These are phyloP conservation scores for Triplophysa bombifrons DNA, from an alignment of 2,797 vertebrate species.

Conservation along the genomic window DNA sequence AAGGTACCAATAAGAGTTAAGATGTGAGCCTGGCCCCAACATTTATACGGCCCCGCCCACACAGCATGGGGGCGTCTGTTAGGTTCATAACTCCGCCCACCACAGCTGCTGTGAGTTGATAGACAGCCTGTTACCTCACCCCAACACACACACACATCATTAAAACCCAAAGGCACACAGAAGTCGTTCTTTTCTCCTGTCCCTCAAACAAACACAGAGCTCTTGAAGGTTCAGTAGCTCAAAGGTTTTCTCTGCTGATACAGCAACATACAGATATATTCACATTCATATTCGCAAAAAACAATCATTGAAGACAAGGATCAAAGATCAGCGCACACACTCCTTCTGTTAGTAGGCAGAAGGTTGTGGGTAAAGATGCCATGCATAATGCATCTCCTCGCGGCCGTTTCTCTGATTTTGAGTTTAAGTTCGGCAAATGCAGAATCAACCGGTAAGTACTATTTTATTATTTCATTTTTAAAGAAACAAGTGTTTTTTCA, in stretches of 20 bases:
- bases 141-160: constrained; percentile 40
- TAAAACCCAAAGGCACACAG: constrained; percentile 47
- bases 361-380: constrained; percentile 67
- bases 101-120: constrained; percentile 52
- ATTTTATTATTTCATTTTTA: constrained; percentile 26
- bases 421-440: constrained; percentile 65
- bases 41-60: constrained; percentile 72
- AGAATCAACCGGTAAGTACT: constrained; percentile 76
- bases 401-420: constrained; percentile 69
- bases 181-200: constrained; percentile 40
- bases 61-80: constrained; percentile 71
- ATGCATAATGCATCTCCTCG: constrained; percentile 56
- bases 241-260: constrained; percentile 14
- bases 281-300: constrained; percentile 43
- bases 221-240: neutral
- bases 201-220: constrained; percentile 15
- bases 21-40: constrained; percentile 51
- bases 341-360: constrained; percentile 57
- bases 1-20: constrained; percentile 45
- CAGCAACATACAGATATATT: constrained; percentile 18
- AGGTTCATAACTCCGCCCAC: constrained; percentile 61
- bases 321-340: constrained; percentile 13
- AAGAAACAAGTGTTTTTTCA: constrained; percentile 19
- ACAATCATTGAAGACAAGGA: neutral
- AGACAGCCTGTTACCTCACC: constrained; percentile 53